Evolutionary conservation across 2,888 invertebrate genomes (phyloP), one percentile per base, ranked within the genome.

Genomic region (Drosophila neotestacea): DNA sequence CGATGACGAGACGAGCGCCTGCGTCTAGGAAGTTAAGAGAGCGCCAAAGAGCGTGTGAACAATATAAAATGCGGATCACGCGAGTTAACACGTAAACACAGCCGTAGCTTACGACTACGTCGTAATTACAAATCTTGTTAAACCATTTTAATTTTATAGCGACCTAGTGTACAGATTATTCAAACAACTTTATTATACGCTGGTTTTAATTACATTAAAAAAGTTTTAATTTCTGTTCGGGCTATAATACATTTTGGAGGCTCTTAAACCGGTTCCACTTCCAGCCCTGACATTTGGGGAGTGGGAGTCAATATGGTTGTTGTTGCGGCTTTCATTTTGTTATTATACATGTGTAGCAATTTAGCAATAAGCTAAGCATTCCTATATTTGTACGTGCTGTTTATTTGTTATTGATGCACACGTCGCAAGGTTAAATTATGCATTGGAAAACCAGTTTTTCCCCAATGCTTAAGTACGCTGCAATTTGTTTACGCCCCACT

Each of bases 341-440:
- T 44, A 16, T 28, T 59, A 10, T 38, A 28, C 34, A 28, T 71
- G 11, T 47, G 54, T 44, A 39, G 46, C 51, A 56, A 44, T 22
- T 22, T 22, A 22, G 22, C 50, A 59, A 30, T 55, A 42, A 30
- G 30, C 36, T 41, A 44, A 48, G 16, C 67, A 77, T 75, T 66
- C 46, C 41, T 55, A 32, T 46, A 61, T 38, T 42, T 60, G 46
- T 68, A 66, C 62, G 65, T 77, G 62, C 54, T 22, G 59, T 74
- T 70, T 60, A 67, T 73, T 76, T 81, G 54, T 70, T 67, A 67
- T 70, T 70, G 63, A 66, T 77, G 80, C 85, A 82, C 80, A 79
- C 82, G 63, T 67, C 69, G 73, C 86, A 77, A 83, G 83, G 88
- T 85, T 79, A 74, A 85, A 51, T 54, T 62, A 54, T 22, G 39